A percentile compares a stretch with the other conserved stretches of the same genome.
phyloP scores from a whole-genome alignment of 2,888 invertebrate species.

The Amphiduros pacificus region DNA sequence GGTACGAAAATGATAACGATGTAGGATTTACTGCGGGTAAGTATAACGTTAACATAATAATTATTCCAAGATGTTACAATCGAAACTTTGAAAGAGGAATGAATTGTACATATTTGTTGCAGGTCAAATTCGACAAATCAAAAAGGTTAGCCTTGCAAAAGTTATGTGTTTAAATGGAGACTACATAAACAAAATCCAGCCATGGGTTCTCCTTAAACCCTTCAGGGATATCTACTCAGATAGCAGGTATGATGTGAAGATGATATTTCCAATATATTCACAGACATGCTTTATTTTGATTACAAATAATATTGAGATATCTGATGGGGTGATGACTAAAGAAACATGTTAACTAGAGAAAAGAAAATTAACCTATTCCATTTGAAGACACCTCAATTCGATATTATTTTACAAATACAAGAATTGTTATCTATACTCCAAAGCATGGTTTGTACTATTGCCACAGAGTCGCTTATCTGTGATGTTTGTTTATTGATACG shows the following conservation, averaged over 20 bases:
- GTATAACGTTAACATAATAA: background rate
- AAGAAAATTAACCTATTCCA: too few relatives aligned
- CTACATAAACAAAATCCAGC: slow-evolving; percentile 12
- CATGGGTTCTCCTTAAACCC: slow-evolving; percentile 10
- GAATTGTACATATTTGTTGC: too few relatives aligned
- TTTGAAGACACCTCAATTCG: too few relatives aligned
- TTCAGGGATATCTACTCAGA: background rate
- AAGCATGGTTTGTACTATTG: too few relatives aligned
- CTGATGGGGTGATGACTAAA: background rate
- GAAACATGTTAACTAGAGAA: background rate
- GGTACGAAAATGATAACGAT: slow-evolving; percentile 74
- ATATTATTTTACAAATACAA: too few relatives aligned
- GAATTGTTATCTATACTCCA: too few relatives aligned
- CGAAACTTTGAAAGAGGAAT: too few relatives aligned
- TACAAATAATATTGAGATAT: background rate
- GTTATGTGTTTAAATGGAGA: slow-evolving; percentile 25
- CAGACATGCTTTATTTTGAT: too few relatives aligned
- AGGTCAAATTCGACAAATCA: slow-evolving; percentile 27
- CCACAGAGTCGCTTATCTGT: too few relatives aligned
- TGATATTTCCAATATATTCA: too few relatives aligned
- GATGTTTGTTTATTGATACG: background rate
- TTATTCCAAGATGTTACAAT: too few relatives aligned
- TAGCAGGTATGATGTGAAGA: too few relatives aligned
- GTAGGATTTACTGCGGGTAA: slow-evolving; percentile 23
- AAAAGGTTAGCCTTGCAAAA: slow-evolving; percentile 19